Base-by-base conservation (phyloP, 2,888 invertebrate species). In the Acanthosepion esculentum region DNA sequence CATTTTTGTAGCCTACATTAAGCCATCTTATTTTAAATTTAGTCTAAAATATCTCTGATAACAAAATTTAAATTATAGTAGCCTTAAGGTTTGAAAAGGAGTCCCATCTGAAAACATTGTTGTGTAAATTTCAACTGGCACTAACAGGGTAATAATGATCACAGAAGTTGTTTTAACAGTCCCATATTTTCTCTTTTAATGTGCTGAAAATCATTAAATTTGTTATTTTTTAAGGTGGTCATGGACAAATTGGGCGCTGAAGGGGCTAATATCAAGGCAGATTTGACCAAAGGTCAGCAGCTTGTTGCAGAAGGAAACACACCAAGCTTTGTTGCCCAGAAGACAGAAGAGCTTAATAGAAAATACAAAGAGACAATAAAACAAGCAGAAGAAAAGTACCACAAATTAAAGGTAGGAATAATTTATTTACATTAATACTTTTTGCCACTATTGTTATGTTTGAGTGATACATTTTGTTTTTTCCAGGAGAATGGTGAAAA, bases 291-390 rank as follows among this genome's bases (percentile, higher is more conserved):
- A 95, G 99, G 99, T 48, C 98, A 98, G 97, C 99, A 99, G 96
- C 98, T 99, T 0, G 98, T 98, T 95, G 98, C 98, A 97, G 99
- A 99, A 96, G 98, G 98, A 0, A 98, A 99, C 97, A 98, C 99
- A 0, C 99, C 99, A 0, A 98, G 98, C 0, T 99, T 99, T 97
- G 98, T 99, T 0, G 98, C 98, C 95, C 98, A 98, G 95, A 98
- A 99, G 97, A 98, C 99, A 0, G 98, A 98, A 96, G 98, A 98
- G 94, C 98, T 99, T n/a, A 99, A 99, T 97, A 98, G 98, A 33
- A 98, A 98, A 93, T 99, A 99, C 99, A 98, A 98, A 96, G 98
- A 98, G 95, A 98, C 99, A 0, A 99, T 99, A 96, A 98, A 98
- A 93, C 98, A 98, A 95, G 98, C 99, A 26, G 98, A 98, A 50